Base-by-base conservation (phyloP, 2,888 invertebrate genomes). In the Herminia tarsipennalis region DNA sequence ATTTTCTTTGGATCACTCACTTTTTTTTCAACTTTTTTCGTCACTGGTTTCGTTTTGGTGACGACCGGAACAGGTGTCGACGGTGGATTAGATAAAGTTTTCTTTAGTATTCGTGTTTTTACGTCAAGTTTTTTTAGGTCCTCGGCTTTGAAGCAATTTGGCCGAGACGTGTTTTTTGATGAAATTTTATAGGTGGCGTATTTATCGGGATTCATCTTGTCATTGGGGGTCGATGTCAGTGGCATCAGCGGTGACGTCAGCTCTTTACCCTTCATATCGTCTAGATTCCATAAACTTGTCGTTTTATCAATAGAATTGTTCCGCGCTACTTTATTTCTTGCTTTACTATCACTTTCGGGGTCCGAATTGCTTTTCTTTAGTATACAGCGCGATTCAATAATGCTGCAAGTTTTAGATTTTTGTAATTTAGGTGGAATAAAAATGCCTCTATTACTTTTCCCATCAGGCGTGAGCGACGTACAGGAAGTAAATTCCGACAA, bases 351-450 rank as follows among this genome's bases (percentile, higher is more conserved):
- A 58, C 78, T 78, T 47, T 88, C 77, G 0, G 92, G 85, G 65
- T 90, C 87, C 2, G 93, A 93, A 65, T 87, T 86, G 5, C 90
- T 82, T 73, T 94, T 94, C 73, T 94, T 94, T 36, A 94, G 78
- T 60, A 94, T 93, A 73, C 94, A 95, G 50, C 94, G 92, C 0
- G 94, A 94, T 78, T 94, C 94, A 39, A 94, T 94, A 47, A 94
- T 94, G 70, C 94, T 94, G 76, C 94, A 94, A 60, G 95, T 95
- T 73, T 94, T 94, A 0, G 95, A 94, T 76, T 95, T 95, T 66
- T 94, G 93, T 60, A 95, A 78, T 78, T 93, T 93, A 30, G 93
- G 93, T 35, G 92, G 89, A 63, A 83, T 74, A 52, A 88, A 92
- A 61, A 55, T 63, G 40, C 39, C 66, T 35, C 78, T 83, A 49